Evolutionary conservation across 2,113 vertebrate genomes (phyloP).

Genomic region (Cyrtonyx montezumae): DNA sequence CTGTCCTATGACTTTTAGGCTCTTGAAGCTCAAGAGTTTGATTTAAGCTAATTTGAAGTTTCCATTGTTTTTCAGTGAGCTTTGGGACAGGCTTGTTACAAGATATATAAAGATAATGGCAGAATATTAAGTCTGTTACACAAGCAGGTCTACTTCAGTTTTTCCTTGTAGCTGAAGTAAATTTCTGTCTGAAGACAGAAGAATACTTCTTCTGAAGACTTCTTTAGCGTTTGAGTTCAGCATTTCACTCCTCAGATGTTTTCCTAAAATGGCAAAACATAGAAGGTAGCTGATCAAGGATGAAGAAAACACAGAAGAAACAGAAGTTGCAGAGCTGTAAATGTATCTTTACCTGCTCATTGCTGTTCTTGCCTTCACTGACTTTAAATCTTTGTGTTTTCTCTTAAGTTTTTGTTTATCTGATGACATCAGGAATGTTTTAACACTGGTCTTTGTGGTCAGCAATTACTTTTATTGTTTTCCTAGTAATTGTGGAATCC

Average conservation of each 20-base stretch:
- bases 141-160: not conserved
- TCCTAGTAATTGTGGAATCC: conserved; percentile 82
- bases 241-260: not conserved
- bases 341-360: not conserved
- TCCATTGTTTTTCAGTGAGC: not conserved
- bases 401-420: not conserved
- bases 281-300: not conserved
- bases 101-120: not conserved
- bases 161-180: not conserved
- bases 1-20: not conserved
- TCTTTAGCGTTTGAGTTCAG: not conserved
- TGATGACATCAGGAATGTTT: not conserved
- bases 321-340: not conserved
- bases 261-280: not conserved
- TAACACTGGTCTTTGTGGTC: not conserved
- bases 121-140: not conserved
- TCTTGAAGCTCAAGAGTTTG: not conserved
- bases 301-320: not conserved
- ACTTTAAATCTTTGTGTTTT: not conserved
- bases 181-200: no score
- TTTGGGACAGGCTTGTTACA: not conserved
- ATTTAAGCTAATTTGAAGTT: not conserved
- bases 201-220: not conserved
- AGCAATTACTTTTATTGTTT: not conserved
- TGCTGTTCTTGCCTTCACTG: not conserved